Base-by-base conservation (phyloP, 2,888 invertebrate genomes). In the Macrophya alboannulata region DNA sequence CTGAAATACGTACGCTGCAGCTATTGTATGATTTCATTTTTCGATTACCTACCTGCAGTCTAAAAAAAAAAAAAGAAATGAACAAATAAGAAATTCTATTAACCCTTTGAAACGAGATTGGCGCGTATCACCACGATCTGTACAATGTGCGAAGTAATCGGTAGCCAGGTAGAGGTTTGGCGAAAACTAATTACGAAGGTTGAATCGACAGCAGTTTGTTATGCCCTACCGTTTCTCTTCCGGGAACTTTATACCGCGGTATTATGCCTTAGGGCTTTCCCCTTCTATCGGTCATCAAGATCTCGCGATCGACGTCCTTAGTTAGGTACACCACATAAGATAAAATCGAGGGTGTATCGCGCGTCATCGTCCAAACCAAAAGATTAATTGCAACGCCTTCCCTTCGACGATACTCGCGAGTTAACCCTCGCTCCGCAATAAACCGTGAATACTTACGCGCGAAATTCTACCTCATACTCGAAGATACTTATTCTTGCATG, bases 141-240 rank as follows among this genome's bases (percentile, higher is more conserved):
- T 45, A 81, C 59, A 81, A 81, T 81, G 81, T 81, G 81, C 81
- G 62, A 65, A 81, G 81, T 81, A 81, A 81, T 65, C 62, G 59
- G 81, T 62, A 81, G 81, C 40, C 40, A 43, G 62, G 81, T 31
- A 65, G 81, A 62, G 62, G 59, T 81, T 81, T 81, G 10, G 81
- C 81, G 81, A 81, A 81, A 81, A 81, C 62, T 81, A 81, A 81
- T 81, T 81, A 81, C 81, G 81, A 55, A 77, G 55, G 81, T 65
- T 62, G 25, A 40, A 62, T 77, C 77, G 77, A 77, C 77, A 37
- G 51, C n/a, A 45, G 74, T 74, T 74, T 74, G 74, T 74, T 74
- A 45, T 74, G 48, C 74, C 74, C 45, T 43, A 43, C 74, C 45
- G 25, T 37, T 25, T 31, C 43, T 74, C 77, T 77, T 77, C 77